These are phyloP conservation scores for Caenorhabditis angaria DNA, from an alignment of 2,888 invertebrate genomes.

Conservation along the genomic window DNA sequence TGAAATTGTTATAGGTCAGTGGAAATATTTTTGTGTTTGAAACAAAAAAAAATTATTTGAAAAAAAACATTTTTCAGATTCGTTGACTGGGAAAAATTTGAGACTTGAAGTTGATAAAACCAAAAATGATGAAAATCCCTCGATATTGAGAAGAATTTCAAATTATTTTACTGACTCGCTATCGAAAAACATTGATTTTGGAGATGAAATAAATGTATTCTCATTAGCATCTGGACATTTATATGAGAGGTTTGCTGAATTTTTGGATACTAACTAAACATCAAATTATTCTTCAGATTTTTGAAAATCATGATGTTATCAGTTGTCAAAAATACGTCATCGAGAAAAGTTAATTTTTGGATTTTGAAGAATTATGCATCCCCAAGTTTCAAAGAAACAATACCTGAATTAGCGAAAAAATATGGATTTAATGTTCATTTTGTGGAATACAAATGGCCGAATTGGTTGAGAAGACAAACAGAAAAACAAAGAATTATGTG, in stretches of 20 bases:
- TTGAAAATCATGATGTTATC: constrained; percentile 94
- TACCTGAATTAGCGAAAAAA: constrained; percentile 92
- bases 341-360: constrained; percentile 92
- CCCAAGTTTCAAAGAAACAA: constrained; percentile 91
- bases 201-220: constrained; percentile 85
- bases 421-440: constrained; percentile 96
- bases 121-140: background rate
- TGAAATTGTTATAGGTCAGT: background rate
- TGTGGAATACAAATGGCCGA: constrained; percentile 98
- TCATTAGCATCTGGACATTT: constrained; percentile 97
- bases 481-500: constrained; percentile 98
- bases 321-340: constrained; percentile 86
- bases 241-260: constrained; percentile 81
- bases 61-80: constrained; percentile 15
- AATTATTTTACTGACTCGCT: background rate
- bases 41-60: no score
- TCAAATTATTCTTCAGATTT: constrained; percentile 45
- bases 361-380: constrained; percentile 98
- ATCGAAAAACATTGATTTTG: background rate
- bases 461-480: constrained; percentile 98
- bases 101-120: constrained; percentile 8
- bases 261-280: background rate
- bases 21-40: background rate
- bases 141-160: background rate
- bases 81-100: constrained; percentile 18